phyloP scores from a whole-genome alignment of 2,888 invertebrate genomes.

The Scrobipalpa costella region DNA sequence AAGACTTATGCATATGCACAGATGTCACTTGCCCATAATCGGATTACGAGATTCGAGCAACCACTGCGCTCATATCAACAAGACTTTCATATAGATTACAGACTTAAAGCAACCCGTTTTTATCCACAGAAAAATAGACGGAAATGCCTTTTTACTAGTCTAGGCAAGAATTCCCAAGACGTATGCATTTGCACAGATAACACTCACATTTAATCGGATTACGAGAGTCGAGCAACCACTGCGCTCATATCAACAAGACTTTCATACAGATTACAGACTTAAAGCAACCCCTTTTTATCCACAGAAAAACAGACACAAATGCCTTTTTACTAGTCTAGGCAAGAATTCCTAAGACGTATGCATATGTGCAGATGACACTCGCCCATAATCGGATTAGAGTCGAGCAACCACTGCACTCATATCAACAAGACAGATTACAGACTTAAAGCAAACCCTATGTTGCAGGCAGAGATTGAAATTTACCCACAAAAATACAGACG shows the following conservation, averaged over 20 bases:
- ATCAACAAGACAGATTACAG: constrained; percentile 35
- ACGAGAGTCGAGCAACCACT: constrained; percentile 72
- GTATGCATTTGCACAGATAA: constrained; percentile 59
- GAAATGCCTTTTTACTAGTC: not conserved
- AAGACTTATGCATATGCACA: constrained; percentile 58
- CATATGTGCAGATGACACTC: constrained; percentile 59
- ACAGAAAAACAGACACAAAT: too few species aligned
- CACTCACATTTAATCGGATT: constrained; percentile 72
- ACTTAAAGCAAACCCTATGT: not conserved
- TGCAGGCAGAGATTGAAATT: too few species aligned
- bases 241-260: constrained; percentile 47
- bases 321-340: constrained; percentile 29
- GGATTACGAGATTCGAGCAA: constrained; percentile 76
- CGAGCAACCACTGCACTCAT: constrained; percentile 65
- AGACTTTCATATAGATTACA: constrained; percentile 13
- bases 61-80: constrained; percentile 55
- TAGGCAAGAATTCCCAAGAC: constrained; percentile 54
- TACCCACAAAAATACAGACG: too few species aligned
- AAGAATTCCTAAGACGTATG: constrained; percentile 58
- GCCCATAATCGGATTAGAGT: constrained; percentile 76
- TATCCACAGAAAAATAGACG: too few species aligned
- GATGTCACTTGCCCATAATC: constrained; percentile 70
- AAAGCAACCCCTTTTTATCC: not conserved
- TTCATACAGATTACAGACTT: constrained; percentile 1
- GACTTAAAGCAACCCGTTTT: not conserved